phyloP scores from a whole-genome alignment of 2,113 vertebrate genomes.

The Amphilophus citrinellus region DNA sequence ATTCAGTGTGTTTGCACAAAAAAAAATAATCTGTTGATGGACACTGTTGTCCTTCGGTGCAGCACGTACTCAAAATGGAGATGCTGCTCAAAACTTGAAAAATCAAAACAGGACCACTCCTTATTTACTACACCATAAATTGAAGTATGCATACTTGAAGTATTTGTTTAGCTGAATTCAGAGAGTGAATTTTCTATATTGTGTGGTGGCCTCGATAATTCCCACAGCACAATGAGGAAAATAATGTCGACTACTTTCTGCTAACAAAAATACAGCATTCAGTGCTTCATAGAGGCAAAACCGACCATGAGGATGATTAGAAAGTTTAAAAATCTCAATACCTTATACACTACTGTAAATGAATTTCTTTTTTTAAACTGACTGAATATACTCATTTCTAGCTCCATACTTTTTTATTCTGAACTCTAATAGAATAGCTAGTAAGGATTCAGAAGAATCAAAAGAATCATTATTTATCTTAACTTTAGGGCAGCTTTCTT shows the following conservation, averaged over 20 bases:
- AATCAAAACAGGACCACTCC: background rate
- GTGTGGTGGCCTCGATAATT: background rate
- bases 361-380: too few species aligned
- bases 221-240: background rate
- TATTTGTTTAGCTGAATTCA: background rate
- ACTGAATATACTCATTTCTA: too few species aligned
- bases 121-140: background rate
- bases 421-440: too few species aligned
- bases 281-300: background rate
- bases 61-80: background rate
- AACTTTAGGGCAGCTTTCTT: too few species aligned
- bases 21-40: constrained; percentile 5
- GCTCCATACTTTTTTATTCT: too few species aligned
- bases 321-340: background rate
- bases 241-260: background rate
- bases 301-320: background rate
- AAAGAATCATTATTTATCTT: too few species aligned
- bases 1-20: background rate
- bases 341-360: background rate
- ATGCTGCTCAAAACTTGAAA: background rate
- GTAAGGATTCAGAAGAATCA: too few species aligned
- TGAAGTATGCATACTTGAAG: background rate
- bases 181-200: background rate
- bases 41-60: background rate
- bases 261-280: background rate